phyloP scores from a whole-genome alignment of 2,888 invertebrate genomes.

The Euplagia quadripunctaria region DNA sequence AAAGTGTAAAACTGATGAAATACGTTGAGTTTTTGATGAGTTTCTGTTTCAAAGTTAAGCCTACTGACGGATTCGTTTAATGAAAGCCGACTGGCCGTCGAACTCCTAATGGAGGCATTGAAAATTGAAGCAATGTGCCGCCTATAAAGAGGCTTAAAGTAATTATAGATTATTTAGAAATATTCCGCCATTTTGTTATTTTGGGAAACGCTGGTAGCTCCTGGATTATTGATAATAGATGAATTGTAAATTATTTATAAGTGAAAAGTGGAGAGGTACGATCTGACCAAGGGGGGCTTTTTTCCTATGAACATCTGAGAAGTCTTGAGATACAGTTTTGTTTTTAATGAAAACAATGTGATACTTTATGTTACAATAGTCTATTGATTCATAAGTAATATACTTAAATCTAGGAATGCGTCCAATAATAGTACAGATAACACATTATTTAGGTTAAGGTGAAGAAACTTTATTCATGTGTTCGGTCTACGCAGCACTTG shows the following conservation, averaged over 20 bases:
- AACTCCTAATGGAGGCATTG: conserved; percentile 11
- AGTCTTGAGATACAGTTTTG: no score
- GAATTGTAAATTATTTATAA: not conserved
- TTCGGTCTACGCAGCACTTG: no score
- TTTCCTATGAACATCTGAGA: no score
- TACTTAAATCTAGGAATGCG: no score
- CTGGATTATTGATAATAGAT: not conserved
- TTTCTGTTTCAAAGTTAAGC: conserved; percentile 16
- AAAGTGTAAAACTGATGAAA: conserved; percentile 3
- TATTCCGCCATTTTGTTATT: conserved; percentile 9
- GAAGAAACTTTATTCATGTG: no score
- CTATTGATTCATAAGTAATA: no score
- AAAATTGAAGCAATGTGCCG: conserved; percentile 12
- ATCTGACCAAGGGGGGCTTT: no score
- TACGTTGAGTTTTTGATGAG: no score
- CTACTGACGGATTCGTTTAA: conserved; percentile 35
- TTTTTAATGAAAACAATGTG: not conserved
- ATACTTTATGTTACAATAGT: not conserved
- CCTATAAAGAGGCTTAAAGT: conserved; percentile 9
- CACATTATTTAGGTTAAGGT: no score
- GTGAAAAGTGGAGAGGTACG: no score
- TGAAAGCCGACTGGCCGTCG: conserved; percentile 24
- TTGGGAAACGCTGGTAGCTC: not conserved
- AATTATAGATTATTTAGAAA: conserved; percentile 16
- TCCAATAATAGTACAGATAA: no score